phyloP scores from a whole-genome alignment of 2,113 vertebrate species.

The Carassius gibelio region DNA sequence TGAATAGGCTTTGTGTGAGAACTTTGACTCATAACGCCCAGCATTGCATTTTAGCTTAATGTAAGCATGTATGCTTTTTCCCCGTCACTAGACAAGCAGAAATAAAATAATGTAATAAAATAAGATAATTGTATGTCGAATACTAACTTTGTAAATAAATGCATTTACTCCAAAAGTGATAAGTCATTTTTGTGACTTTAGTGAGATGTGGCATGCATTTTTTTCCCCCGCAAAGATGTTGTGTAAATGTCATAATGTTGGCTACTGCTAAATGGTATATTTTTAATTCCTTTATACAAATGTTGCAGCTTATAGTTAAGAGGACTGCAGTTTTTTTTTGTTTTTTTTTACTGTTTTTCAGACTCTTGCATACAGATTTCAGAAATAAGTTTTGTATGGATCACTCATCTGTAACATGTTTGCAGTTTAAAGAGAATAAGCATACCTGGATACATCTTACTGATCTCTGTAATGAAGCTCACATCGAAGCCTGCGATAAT shows the following conservation, averaged over 20 bases:
- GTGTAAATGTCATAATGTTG: not conserved
- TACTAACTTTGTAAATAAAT: not conserved
- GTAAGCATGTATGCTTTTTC: not conserved
- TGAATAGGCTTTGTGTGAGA: not conserved
- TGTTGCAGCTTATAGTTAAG: not conserved
- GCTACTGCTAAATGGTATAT: not conserved
- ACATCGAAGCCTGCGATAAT: no score
- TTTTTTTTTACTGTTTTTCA: not conserved
- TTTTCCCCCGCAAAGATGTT: no score
- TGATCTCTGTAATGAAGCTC: no score
- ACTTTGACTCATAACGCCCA: not conserved
- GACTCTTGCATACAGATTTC: not conserved
- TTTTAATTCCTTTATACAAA: no score
- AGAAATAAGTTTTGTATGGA: not conserved
- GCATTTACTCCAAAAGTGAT: no score
- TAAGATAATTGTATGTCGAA: not conserved
- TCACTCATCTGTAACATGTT: not conserved
- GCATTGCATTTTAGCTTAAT: not conserved
- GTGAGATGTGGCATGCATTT: not conserved
- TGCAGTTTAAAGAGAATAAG: no score
- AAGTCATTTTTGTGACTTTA: not conserved
- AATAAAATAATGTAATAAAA: no score
- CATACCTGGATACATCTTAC: no score
- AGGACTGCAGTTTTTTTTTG: no score
- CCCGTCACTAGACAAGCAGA: not conserved